Conservation (phyloP, 2,797 vertebrate species). For the Pogoniulus pusillus region DNA sequence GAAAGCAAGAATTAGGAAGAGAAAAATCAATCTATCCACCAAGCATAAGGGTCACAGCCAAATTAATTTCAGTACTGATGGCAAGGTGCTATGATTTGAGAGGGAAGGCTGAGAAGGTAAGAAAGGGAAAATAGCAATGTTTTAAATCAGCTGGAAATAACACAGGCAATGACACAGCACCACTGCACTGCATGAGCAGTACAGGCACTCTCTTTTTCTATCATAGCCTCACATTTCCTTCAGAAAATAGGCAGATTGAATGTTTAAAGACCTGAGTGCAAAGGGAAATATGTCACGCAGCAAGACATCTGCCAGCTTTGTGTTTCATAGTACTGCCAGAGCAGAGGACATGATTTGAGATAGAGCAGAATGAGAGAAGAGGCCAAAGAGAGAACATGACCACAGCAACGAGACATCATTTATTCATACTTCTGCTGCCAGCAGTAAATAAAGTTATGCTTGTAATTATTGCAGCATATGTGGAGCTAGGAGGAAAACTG, state of each 20-base stretch:
- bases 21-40: slow-evolving; percentile 59
- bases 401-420: background rate
- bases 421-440: slow-evolving; percentile 43
- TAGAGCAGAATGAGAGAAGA: background rate
- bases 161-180: background rate
- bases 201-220: slow-evolving; percentile 19
- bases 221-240: slow-evolving; percentile 32
- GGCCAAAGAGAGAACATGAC: background rate
- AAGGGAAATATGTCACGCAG: slow-evolving; percentile 35
- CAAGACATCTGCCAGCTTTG: slow-evolving; percentile 20
- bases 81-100: slow-evolving; percentile 5
- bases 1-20: slow-evolving; percentile 52
- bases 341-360: background rate
- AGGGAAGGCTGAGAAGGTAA: background rate
- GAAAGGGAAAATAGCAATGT: slow-evolving; percentile 31
- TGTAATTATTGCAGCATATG: slow-evolving; percentile 42
- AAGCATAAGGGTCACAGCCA: slow-evolving; percentile 34
- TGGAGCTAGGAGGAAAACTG: slow-evolving; percentile 18
- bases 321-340: slow-evolving; percentile 13
- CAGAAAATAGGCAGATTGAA: slow-evolving; percentile 25
- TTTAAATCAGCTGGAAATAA: slow-evolving; percentile 40
- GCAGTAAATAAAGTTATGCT: slow-evolving; percentile 48
- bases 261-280: slow-evolving; percentile 15
- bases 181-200: background rate
- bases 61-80: slow-evolving; percentile 40